These are phyloP conservation scores for Hesperia comma DNA, from an alignment of 2,888 invertebrate genomes.

Conservation along the genomic window DNA sequence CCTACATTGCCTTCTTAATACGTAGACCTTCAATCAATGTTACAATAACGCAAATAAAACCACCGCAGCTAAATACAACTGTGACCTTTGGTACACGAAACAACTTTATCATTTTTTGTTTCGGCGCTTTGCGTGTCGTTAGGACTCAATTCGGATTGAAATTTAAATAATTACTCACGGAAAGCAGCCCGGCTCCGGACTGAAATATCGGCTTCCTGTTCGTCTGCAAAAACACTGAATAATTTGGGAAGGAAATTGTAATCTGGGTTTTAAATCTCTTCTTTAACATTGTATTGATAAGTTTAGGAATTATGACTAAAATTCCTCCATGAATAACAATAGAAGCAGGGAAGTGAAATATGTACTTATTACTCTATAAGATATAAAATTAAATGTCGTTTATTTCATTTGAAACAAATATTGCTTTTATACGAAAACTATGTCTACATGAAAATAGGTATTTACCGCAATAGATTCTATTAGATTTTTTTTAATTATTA, in stretches of 20 bases:
- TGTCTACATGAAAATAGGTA: too few relatives aligned
- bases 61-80: conserved; percentile 7
- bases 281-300: conserved; percentile 3
- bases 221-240: conserved; percentile 20
- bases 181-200: conserved; percentile 14
- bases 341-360: too few relatives aligned
- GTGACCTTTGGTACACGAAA: conserved; percentile 9
- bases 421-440: too few relatives aligned
- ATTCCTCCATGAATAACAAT: too few relatives aligned
- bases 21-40: not conserved
- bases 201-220: conserved; percentile 28
- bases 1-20: not conserved
- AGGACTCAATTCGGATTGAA: conserved; percentile 39
- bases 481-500: too few relatives aligned
- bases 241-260: conserved; percentile 17
- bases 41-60: not conserved
- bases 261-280: conserved; percentile 4
- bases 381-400: too few relatives aligned
- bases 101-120: conserved; percentile 33
- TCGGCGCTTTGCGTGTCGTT: conserved; percentile 39
- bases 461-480: too few relatives aligned
- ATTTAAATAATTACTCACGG: conserved; percentile 38
- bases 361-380: too few relatives aligned
- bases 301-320: not conserved
- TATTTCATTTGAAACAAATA: too few relatives aligned